Evolutionary conservation across 2,113 vertebrate species (phyloP).

Genomic region (Engraulis encrasicolus): DNA sequence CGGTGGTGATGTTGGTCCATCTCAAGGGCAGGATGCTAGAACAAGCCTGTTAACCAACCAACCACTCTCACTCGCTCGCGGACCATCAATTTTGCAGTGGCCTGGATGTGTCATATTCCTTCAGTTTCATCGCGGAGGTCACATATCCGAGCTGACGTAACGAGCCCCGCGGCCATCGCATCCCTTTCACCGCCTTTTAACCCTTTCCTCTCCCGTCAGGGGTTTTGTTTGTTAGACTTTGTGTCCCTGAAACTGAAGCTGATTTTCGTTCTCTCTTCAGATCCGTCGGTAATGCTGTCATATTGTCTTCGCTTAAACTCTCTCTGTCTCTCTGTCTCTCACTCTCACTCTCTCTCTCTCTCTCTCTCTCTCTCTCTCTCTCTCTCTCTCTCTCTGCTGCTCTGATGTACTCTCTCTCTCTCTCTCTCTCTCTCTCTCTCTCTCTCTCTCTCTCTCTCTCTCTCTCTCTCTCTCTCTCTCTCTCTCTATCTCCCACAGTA

Average conservation of each 20-base stretch:
- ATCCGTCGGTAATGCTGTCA: constrained; percentile 28
- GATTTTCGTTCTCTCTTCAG: not conserved
- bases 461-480: not conserved
- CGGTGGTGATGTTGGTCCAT: too few relatives aligned
- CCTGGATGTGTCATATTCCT: constrained; percentile 24
- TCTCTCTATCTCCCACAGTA: constrained; percentile 40
- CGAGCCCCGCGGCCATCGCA: not conserved
- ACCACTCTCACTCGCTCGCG: too few relatives aligned
- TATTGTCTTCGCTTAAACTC: not conserved
- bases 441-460: not conserved
- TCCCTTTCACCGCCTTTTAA: not conserved
- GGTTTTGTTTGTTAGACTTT: not conserved
- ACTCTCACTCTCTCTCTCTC: constrained; percentile 21
- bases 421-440: constrained; percentile 54
- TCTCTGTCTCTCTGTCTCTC: constrained; percentile 35
- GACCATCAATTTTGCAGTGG: constrained; percentile 33
- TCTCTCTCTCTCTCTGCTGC: constrained; percentile 15
- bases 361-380: constrained; percentile 39
- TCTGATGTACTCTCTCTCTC: constrained; percentile 68
- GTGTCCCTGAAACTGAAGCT: not conserved
- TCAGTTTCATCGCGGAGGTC: constrained; percentile 21
- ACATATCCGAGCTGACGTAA: constrained; percentile 30
- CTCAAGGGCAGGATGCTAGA: not conserved
- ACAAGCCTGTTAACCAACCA: constrained; percentile 18
- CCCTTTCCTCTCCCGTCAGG: not conserved